Conservation (phyloP, 1,140 invertebrate species). For the Drosophila nikananu region DNA sequence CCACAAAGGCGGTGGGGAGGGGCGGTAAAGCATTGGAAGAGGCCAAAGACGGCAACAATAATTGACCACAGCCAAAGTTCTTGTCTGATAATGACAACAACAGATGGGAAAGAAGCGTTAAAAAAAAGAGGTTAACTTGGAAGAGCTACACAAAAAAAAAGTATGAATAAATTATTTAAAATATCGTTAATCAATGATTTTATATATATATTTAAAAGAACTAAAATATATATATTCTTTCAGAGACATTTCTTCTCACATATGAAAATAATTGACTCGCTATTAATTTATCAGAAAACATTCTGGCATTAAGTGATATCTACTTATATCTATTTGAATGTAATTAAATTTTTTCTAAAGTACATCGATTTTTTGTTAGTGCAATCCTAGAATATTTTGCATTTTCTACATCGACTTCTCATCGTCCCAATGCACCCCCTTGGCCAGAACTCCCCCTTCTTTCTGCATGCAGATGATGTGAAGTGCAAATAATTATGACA, state of each 20-base stretch:
- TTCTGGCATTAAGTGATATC: neutral
- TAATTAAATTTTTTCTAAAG: neutral
- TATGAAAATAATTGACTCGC: neutral
- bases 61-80: slow-evolving; percentile 67
- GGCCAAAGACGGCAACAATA: slow-evolving; percentile 45
- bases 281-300: neutral
- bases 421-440: neutral
- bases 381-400: neutral
- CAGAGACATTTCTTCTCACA: neutral
- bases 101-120: slow-evolving; percentile 13
- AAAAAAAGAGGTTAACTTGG: neutral
- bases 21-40: slow-evolving; percentile 5
- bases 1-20: slow-evolving; percentile 50
- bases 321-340: neutral
- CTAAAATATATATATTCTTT: neutral
- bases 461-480: slow-evolving; percentile 66
- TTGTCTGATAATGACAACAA: slow-evolving; percentile 69
- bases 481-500: slow-evolving; percentile 82
- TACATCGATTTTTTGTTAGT: neutral
- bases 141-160: slow-evolving; percentile 16
- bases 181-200: no score
- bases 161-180: neutral
- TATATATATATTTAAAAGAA: no score
- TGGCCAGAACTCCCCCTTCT: neutral
- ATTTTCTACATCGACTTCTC: slow-evolving; percentile 21